phyloP scores from a whole-genome alignment of 2,797 vertebrate genomes.

The Adrianichthys oophorus region DNA sequence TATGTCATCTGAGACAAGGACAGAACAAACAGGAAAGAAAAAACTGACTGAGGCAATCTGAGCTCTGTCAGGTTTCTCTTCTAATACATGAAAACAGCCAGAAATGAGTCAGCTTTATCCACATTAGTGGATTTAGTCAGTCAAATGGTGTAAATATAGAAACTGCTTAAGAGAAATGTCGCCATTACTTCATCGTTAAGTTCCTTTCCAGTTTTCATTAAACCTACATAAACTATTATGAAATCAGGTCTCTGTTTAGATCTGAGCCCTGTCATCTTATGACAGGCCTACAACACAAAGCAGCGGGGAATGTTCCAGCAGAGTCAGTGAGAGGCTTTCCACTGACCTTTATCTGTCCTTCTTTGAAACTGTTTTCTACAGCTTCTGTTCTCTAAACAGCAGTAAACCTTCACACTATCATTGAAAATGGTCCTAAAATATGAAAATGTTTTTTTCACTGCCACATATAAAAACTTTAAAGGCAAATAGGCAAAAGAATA shows the following conservation, averaged over 20 bases:
- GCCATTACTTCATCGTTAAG: constrained; percentile 10
- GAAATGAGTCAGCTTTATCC: background rate
- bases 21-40: too few relatives aligned
- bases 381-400: constrained; percentile 15
- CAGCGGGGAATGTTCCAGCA: constrained; percentile 51
- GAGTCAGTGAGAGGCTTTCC: constrained; percentile 35
- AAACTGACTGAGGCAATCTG: too few relatives aligned
- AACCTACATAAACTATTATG: constrained; percentile 16
- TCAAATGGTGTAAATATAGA: background rate
- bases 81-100: too few relatives aligned
- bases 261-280: constrained; percentile 12
- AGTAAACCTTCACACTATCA: too few relatives aligned
- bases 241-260: constrained; percentile 24
- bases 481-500: constrained; percentile 1
- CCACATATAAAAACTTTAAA: constrained; percentile 12
- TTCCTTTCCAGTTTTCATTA: constrained; percentile 5
- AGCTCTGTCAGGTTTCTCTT: too few relatives aligned
- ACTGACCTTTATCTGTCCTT: constrained; percentile 36
- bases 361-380: constrained; percentile 20
- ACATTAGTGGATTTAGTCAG: background rate
- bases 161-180: background rate
- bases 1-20: too few relatives aligned
- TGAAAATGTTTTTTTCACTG: constrained; percentile 19
- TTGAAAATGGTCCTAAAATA: constrained; percentile 1
- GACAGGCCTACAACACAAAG: constrained; percentile 31